Conservation (phyloP, 1,140 invertebrate species). For the Heterodera schachtii region DNA sequence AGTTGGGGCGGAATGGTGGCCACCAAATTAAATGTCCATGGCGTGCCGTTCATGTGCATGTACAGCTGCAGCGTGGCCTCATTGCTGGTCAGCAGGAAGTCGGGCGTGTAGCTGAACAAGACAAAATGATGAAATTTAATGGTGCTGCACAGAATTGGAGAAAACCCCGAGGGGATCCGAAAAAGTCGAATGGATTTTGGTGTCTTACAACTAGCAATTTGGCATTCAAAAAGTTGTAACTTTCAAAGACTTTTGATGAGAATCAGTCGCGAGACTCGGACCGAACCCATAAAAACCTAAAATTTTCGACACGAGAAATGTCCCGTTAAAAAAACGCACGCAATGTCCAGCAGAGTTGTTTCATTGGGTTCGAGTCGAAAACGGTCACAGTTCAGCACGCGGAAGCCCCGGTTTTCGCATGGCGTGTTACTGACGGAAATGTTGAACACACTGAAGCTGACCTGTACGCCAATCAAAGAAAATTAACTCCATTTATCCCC, state of each 20-base stretch:
- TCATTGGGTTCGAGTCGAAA: constrained; percentile 81
- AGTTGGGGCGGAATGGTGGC: constrained; percentile 80
- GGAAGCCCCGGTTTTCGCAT: constrained; percentile 86
- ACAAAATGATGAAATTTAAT: constrained; percentile 17
- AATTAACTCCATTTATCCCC: background rate
- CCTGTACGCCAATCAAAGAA: constrained; percentile 62
- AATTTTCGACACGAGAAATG: constrained; percentile 17
- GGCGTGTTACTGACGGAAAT: constrained; percentile 77
- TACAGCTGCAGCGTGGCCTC: constrained; percentile 71
- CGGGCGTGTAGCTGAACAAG: constrained; percentile 77
- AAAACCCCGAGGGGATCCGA: too few species aligned
- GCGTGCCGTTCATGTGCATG: constrained; percentile 69
- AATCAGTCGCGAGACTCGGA: too few species aligned
- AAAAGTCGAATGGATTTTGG: too few species aligned
- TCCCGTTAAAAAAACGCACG: constrained; percentile 67
- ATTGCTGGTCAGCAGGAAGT: constrained; percentile 83
- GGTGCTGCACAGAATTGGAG: too few species aligned
- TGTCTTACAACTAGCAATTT: too few species aligned
- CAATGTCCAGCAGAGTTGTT: constrained; percentile 83
- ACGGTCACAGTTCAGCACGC: constrained; percentile 79
- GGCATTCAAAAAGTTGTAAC: too few species aligned
- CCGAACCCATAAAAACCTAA: background rate
- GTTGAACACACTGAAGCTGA: constrained; percentile 74
- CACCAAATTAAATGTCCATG: constrained; percentile 77
- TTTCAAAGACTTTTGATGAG: too few species aligned